Base-by-base conservation (phyloP, 92 coral and sea anemone genomes). In the Nematostella vectensis region DNA sequence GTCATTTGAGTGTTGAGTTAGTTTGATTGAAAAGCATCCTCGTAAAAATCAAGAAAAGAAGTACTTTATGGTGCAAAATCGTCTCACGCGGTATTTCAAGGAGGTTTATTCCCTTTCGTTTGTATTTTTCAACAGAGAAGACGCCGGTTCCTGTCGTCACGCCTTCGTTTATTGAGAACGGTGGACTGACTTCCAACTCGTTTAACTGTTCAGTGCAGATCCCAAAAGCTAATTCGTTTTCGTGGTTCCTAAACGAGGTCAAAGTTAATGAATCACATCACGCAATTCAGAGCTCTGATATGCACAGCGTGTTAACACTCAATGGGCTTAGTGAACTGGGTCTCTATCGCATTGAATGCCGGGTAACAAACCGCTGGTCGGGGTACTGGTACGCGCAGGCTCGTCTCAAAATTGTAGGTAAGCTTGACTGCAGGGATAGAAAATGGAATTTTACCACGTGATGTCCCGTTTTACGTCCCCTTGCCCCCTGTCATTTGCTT, bases 331-430 rank as follows among this genome's bases (percentile, higher is more conserved):
- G 28, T 16, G 19, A 3, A 27, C n/a, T n/a, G n/a, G 23, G 25
- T 13, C 25, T 4, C 43, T 60, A 50, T 26, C 43, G 23, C 3
- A 60, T 66, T 1, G 76, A 73, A 39, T 79, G 87, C 51, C 72
- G 81, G 28, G 72, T 67, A 15, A 67, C 31, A 18, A 44, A 62
- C 26, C 54, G 48, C 25, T 74, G 81, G 4, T 52, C n/a, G 0
- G 87, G 87, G 11, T 79, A 79, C 40, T 73, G 80, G 80, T 47
- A 15, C n/a, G 55, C 65, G 13, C 57, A 54, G 27, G 67, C 75
- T 4, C 50, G 57, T 2, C 25, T 27, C 10, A n/a, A n/a, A n/a
- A 30, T 55, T 26, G 21, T 25, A 47, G 56, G 59, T 63, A 50
- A 27, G 50, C 25, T 3, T 10, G 25, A n/a, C n/a, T n/a, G n/a